Evolutionary conservation across 2,888 invertebrate genomes (phyloP).

Genomic region (Melangyna quadrimaculata): DNA sequence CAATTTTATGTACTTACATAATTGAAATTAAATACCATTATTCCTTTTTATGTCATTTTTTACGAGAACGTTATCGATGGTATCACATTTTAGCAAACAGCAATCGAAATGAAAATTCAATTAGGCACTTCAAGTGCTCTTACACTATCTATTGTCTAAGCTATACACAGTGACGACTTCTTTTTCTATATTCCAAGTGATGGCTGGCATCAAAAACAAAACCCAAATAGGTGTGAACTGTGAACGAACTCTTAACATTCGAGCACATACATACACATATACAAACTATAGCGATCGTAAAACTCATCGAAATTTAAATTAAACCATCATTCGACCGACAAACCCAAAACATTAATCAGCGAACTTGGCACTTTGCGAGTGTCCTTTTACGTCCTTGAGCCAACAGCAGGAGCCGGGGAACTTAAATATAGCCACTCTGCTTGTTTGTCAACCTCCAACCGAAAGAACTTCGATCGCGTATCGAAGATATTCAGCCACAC

Average conservation of each 20-base stretch:
- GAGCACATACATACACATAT: neutral
- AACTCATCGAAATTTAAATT: conserved; percentile 51
- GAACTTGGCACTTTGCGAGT: neutral
- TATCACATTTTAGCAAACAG: neutral
- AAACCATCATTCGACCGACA: conserved; percentile 43
- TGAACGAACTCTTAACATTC: neutral
- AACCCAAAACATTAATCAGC: conserved; percentile 46
- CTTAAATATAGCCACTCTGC: neutral
- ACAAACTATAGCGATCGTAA: conserved; percentile 31
- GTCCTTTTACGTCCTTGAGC: neutral
- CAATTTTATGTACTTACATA: neutral
- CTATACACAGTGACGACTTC: neutral
- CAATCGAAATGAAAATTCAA: conserved; percentile 33
- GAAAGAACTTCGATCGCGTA: conserved; percentile 28
- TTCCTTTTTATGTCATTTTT: conserved; percentile 27
- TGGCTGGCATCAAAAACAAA: no score
- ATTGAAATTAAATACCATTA: neutral
- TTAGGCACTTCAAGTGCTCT: conserved; percentile 7
- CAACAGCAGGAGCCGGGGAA: neutral
- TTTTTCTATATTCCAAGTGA: neutral
- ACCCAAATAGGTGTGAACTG: conserved; percentile 9
- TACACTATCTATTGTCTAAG: no score
- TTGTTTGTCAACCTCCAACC: neutral
- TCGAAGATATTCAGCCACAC: conserved; percentile 30
- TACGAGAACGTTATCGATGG: conserved; percentile 5